These are phyloP conservation scores for Poecilia velifera DNA, from an alignment of 2,797 vertebrate genomes.

Conservation along the genomic window DNA sequence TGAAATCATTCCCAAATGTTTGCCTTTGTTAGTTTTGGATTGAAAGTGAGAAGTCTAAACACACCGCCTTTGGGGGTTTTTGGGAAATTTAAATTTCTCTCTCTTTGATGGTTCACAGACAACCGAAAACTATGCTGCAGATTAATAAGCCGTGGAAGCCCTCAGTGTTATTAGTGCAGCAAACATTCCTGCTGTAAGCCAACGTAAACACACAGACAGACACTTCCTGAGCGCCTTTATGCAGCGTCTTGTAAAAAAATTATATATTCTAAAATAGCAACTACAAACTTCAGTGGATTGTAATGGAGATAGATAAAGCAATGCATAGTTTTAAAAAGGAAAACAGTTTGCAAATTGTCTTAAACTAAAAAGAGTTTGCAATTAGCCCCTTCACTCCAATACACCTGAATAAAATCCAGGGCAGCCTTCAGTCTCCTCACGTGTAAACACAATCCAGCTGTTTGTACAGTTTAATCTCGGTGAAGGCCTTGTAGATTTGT, in stretches of 20 bases:
- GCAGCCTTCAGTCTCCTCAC: not conserved
- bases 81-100: conserved; percentile 8
- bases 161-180: conserved; percentile 15
- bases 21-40: conserved; percentile 11
- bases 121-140: conserved; percentile 14
- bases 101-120: conserved; percentile 4
- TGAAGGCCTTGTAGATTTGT: not conserved
- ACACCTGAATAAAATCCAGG: not conserved
- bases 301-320: not conserved
- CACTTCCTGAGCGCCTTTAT: conserved; percentile 7
- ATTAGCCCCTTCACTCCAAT: not conserved
- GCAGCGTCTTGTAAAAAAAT: not conserved
- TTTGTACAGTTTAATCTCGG: not conserved
- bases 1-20: conserved; percentile 22
- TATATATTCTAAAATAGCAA: not conserved
- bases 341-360: not conserved
- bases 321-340: not conserved
- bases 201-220: conserved; percentile 14
- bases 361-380: not conserved
- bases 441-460: not conserved
- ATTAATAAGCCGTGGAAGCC: conserved; percentile 20
- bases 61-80: not conserved
- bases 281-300: not conserved
- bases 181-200: conserved; percentile 10
- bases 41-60: conserved; percentile 4